These are phyloP conservation scores for Drosophila repletoides DNA, from an alignment of 1,140 invertebrate genomes.

Conservation along the genomic window DNA sequence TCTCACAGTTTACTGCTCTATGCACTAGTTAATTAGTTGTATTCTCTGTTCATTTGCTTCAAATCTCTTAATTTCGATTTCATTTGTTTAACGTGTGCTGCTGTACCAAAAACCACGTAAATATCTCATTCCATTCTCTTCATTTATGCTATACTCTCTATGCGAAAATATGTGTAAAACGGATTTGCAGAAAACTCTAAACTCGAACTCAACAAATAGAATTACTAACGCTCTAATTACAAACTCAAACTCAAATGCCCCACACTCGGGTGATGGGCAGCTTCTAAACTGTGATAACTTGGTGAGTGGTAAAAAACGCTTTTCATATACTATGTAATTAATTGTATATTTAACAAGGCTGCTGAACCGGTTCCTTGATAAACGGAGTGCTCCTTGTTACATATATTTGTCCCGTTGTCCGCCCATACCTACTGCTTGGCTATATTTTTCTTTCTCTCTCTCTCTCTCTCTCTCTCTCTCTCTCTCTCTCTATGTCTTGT, in stretches of 20 bases:
- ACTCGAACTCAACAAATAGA: slow-evolving; percentile 57
- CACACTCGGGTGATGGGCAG: slow-evolving; percentile 72
- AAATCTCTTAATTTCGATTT: slow-evolving; percentile 37
- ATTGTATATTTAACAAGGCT: too few species aligned
- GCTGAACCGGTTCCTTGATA: too few species aligned
- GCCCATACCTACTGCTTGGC: slow-evolving; percentile 37
- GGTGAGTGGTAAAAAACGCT: slow-evolving; percentile 72
- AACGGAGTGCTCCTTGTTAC: too few species aligned
- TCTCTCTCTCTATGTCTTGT: background rate
- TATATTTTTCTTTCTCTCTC: slow-evolving; percentile 3
- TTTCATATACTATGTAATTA: too few species aligned
- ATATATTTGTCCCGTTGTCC: slow-evolving; percentile 54
- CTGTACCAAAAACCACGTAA: slow-evolving; percentile 6
- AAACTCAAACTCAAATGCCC: slow-evolving; percentile 69
- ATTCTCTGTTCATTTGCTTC: slow-evolving; percentile 24
- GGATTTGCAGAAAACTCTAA: slow-evolving; percentile 75
- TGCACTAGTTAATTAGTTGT: slow-evolving; percentile 3
- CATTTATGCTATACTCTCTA: background rate
- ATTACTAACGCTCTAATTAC: slow-evolving; percentile 78
- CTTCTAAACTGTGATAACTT: slow-evolving; percentile 81
- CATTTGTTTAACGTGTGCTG: slow-evolving; percentile 34
- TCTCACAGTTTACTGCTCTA: slow-evolving; percentile 1
- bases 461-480: background rate
- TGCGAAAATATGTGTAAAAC: slow-evolving; percentile 22
- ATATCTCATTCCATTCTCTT: too few species aligned